Evolutionary conservation across 2,888 invertebrate genomes (phyloP), one percentile per base, ranked within the genome.

Genomic region (Papilio demoleus): DNA sequence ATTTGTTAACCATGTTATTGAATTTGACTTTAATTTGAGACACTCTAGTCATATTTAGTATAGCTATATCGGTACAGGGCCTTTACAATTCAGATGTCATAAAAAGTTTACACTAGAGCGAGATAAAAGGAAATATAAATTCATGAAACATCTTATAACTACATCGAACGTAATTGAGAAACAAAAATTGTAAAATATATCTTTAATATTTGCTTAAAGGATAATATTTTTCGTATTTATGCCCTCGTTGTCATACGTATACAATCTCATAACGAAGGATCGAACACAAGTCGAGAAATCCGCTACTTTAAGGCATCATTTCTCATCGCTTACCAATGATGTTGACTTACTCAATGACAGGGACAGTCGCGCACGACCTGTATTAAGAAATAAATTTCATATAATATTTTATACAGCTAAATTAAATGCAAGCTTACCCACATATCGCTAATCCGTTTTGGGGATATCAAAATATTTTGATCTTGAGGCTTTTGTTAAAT

Each of bases 241-340:
- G 76, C 73, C 72, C 70, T 71, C 76, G 73, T 76, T 84, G 53
- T 56, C 53, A 9, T 70, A 75, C 78, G 71, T 76, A 75, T 77
- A 78, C 74, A 75, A 75, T 73, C 76, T 74, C 74, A 77, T 78
- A 74, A 76, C 71, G 73, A 68, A 72, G 74, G 72, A 36, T 36
- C 36, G 38, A 82, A 84, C 81, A 84, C 5, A 85, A 82, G 81
- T 78, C 79, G 79, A 82, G 83, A 84, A 84, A 88, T 88, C 88
- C 81, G 83, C 84, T 87, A 84, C 84, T 89, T 88, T 86, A 87
- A 81, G 78, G 81, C 79, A 80, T 85, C 87, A 78, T 89, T 84
- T 86, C 81, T 89, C 87, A 87, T 77, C 81, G 87, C 84, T 89
- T 87, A 86, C 81, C 77, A 77, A 76, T 76, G 79, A 79, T 82